Base-by-base conservation (phyloP, 1,140 invertebrate genomes). In the Trissolcus basalis region DNA sequence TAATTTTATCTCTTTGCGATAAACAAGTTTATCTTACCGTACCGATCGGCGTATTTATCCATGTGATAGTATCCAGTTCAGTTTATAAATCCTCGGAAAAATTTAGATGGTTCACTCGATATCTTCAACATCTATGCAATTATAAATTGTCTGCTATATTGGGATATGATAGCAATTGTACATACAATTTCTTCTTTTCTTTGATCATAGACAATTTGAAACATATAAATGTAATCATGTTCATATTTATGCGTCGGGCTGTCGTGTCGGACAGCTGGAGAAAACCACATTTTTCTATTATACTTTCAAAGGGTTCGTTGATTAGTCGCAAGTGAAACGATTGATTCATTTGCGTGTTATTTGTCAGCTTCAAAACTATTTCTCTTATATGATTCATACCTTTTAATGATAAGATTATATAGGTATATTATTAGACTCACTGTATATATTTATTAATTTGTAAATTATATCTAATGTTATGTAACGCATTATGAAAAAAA, bases 371-470 rank as follows among this genome's bases (percentile, higher is more conserved):
- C 39, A 14, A 48, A 61, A 43, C 49, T 47, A 51, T 51, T 60
- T 33, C 51, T n/a, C n/a, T n/a, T 50, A 56, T 50, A 45, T 54
- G 32, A 54, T 48, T 51, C 36, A 60, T 47, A 44, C 27, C 36
- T 44, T 47, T 69, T 44, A 44, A 32, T 33, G 44, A 56, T 71
- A 63, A 71, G 45, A 56, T 48, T 36, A 15, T n/a, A n/a, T 61
- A 55, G 55, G 39, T 48, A 16, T 10, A 39, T 55, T 54, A 48
- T 14, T 60, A 60, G 49, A 60, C 56, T 53, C 50, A 60, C 48
- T 69, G 56, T 69, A 69, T 69, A 69, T 69, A 69, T 19, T 69
- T 53, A 27, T 27, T 69, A 35, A 47, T 60, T 59, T 69, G 63
- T 67, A 67, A 67, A 58, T 58, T 67, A 67, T 55, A 39, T 39